These are phyloP conservation scores for Rousettus leschenaultii DNA, from an alignment of 2,113 vertebrate species.

Conservation along the genomic window DNA sequence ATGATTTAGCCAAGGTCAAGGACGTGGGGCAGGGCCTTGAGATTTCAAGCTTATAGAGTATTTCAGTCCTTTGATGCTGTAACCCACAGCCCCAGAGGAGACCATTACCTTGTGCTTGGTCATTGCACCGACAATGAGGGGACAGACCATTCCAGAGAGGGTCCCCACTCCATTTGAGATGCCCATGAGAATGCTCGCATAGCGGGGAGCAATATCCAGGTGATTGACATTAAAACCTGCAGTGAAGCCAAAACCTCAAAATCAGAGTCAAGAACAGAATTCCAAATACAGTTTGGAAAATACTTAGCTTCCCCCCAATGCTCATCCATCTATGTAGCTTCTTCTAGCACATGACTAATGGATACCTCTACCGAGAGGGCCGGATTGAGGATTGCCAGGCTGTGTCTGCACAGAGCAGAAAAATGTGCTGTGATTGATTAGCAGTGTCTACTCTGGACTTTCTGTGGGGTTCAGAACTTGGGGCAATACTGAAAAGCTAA, in stretches of 20 bases:
- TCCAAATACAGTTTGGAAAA: neutral
- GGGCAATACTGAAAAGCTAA: neutral
- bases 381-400: neutral
- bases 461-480: neutral
- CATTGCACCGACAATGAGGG: conserved; percentile 95
- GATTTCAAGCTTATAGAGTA: neutral
- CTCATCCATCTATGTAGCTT: neutral
- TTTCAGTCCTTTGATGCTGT: neutral
- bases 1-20: neutral
- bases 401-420: neutral
- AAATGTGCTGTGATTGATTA: neutral
- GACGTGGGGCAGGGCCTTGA: neutral
- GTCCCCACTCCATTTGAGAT: conserved; percentile 98
- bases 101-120: conserved; percentile 94
- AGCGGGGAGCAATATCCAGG: conserved; percentile 97
- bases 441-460: neutral
- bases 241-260: conserved; percentile 38
- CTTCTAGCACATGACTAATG: neutral
- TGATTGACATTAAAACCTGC: conserved; percentile 99
- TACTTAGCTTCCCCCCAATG: neutral
- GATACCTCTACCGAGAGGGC: neutral
- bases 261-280: conserved; percentile 25
- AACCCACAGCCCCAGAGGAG: neutral
- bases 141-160: conserved; percentile 97
- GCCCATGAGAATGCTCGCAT: conserved; percentile 98